Evolutionary conservation across 2,113 vertebrate species (phyloP).

Genomic region (Gnathonemus longibarbis): DNA sequence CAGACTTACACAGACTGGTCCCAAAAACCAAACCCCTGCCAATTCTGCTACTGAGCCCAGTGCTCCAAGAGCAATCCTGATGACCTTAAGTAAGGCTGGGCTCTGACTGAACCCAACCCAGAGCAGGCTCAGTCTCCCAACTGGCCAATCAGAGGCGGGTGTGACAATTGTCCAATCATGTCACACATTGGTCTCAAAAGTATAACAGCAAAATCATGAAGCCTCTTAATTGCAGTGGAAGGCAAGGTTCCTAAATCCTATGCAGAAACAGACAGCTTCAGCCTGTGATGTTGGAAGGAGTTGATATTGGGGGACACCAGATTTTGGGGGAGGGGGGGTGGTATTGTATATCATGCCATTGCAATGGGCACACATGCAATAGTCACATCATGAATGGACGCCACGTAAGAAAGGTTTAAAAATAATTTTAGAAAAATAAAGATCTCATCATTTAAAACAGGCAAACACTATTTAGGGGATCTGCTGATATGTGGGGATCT

Average conservation of each 20-base stretch:
- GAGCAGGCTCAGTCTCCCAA: not conserved
- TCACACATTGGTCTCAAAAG: not conserved
- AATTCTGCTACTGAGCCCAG: not conserved
- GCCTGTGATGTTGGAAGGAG: not conserved
- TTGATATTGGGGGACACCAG: not conserved
- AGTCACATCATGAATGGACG: not conserved
- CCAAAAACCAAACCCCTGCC: not conserved
- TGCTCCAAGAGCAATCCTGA: not conserved
- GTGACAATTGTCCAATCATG: not conserved
- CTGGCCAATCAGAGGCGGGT: not conserved
- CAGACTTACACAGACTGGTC: not conserved
- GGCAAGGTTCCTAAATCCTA: not conserved
- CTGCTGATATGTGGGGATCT: not conserved
- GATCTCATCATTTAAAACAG: not conserved
- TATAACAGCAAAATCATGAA: not conserved
- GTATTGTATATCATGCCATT: not conserved
- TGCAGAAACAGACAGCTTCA: not conserved
- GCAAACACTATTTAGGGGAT: not conserved
- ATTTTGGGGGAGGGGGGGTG: too few relatives aligned
- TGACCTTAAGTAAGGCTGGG: not conserved
- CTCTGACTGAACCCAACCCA: not conserved
- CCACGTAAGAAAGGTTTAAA: not conserved
- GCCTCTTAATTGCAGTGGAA: not conserved
- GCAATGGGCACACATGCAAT: not conserved
- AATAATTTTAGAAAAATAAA: not conserved